These are phyloP conservation scores for Aradophagus sp. DNA, from an alignment of 1,140 invertebrate species.

Conservation along the genomic window DNA sequence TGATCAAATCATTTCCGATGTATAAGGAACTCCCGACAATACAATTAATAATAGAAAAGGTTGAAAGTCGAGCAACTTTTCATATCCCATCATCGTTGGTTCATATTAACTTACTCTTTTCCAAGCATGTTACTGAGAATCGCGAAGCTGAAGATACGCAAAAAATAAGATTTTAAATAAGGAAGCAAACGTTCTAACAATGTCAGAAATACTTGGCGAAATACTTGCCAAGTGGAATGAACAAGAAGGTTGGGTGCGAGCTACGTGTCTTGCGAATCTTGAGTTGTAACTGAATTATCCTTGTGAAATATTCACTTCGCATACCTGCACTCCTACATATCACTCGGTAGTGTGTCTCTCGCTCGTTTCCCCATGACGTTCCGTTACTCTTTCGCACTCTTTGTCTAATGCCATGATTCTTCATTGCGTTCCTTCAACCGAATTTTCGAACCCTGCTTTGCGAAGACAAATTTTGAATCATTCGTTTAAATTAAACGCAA, in stretches of 20 bases:
- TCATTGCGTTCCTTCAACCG: constrained; percentile 17
- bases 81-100: constrained; percentile 18
- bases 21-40: too few species aligned
- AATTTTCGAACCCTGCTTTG: constrained; percentile 14
- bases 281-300: constrained; percentile 72
- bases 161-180: constrained; percentile 67
- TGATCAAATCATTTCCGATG: too few species aligned
- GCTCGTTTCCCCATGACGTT: constrained; percentile 47
- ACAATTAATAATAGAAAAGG: too few species aligned
- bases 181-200: constrained; percentile 73
- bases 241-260: constrained; percentile 54
- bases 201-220: constrained; percentile 70
- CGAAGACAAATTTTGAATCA: constrained; percentile 5
- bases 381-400: constrained; percentile 39
- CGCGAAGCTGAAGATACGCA: constrained; percentile 53
- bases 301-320: constrained; percentile 73
- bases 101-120: constrained; percentile 14
- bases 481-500: constrained; percentile 11
- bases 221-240: constrained; percentile 61
- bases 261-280: constrained; percentile 72
- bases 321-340: constrained; percentile 70
- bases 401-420: constrained; percentile 53
- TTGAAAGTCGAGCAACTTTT: constrained; percentile 4
- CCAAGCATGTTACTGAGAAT: constrained; percentile 30
- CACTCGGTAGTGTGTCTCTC: constrained; percentile 62